Percentiles rank a stretch among this genome's conserved stretches.
Conservation (phyloP, 1,140 invertebrate species). For the Rhizoglyphus robini region DNA sequence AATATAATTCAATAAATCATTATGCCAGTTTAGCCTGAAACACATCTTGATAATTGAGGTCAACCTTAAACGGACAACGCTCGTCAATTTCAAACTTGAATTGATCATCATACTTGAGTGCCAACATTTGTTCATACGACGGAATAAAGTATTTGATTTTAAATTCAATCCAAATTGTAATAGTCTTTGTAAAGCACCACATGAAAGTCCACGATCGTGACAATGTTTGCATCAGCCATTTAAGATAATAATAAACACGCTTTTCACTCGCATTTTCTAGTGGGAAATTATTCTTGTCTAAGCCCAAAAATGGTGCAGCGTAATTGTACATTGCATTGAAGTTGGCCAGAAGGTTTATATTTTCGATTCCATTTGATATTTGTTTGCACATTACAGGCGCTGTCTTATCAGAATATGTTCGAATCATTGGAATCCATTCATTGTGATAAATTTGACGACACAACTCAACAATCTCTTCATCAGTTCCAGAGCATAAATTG, state of each 20-base stretch:
- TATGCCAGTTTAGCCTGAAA: too few relatives aligned
- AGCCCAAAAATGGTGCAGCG: not conserved
- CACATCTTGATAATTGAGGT: slow-evolving; percentile 11
- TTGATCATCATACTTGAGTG: not conserved
- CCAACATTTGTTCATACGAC: too few relatives aligned
- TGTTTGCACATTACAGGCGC: slow-evolving; percentile 12
- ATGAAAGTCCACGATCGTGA: not conserved
- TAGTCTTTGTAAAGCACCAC: not conserved
- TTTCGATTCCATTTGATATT: not conserved
- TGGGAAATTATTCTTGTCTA: not conserved
- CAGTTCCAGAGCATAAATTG: too few relatives aligned
- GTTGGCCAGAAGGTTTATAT: not conserved
- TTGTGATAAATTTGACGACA: too few relatives aligned
- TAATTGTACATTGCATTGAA: slow-evolving; percentile 4
- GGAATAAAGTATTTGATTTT: too few relatives aligned
- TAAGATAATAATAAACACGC: not conserved
- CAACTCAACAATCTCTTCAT: too few relatives aligned
- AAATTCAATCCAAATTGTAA: too few relatives aligned
- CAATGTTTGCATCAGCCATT: not conserved
- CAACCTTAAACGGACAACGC: slow-evolving; percentile 10
- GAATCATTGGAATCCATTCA: slow-evolving; percentile 15
- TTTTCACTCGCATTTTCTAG: not conserved
- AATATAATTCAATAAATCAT: too few relatives aligned
- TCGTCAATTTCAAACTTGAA: not conserved
- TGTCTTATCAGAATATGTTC: not conserved